Evolutionary conservation across 2,797 vertebrate species (phyloP).

Genomic region (Parauchenoglanis punctatus): DNA sequence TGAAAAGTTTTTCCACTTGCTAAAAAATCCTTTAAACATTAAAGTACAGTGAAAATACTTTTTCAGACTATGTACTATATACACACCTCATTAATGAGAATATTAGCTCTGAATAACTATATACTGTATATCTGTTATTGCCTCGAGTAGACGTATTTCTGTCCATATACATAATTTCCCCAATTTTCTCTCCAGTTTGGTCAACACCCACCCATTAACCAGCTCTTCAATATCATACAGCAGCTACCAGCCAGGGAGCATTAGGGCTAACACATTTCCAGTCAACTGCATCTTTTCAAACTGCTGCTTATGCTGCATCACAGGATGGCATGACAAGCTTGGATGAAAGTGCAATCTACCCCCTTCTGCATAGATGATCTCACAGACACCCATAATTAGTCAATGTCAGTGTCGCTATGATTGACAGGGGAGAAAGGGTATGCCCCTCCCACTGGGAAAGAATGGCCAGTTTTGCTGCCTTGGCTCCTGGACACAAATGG

Average conservation of each 20-base stretch:
- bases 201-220: neutral
- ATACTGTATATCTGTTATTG: neutral
- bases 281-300: neutral
- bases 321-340: neutral
- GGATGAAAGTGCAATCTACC: neutral
- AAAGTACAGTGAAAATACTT: no score
- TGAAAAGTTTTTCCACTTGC: neutral
- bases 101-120: neutral
- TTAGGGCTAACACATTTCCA: neutral
- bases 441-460: neutral
- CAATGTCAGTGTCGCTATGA: neutral
- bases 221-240: neutral
- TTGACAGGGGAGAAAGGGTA: neutral
- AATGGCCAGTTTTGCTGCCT: neutral
- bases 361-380: neutral
- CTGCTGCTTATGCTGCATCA: conserved; percentile 1
- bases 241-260: neutral
- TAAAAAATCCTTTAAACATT: neutral
- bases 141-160: neutral
- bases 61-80: no score
- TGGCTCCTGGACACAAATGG: neutral
- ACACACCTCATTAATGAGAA: neutral
- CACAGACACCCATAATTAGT: neutral
- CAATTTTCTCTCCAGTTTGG: neutral
- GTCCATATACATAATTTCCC: neutral